Evolutionary conservation across 2,888 invertebrate species (phyloP).

Genomic region (Gymnoscelis rufifasciata): DNA sequence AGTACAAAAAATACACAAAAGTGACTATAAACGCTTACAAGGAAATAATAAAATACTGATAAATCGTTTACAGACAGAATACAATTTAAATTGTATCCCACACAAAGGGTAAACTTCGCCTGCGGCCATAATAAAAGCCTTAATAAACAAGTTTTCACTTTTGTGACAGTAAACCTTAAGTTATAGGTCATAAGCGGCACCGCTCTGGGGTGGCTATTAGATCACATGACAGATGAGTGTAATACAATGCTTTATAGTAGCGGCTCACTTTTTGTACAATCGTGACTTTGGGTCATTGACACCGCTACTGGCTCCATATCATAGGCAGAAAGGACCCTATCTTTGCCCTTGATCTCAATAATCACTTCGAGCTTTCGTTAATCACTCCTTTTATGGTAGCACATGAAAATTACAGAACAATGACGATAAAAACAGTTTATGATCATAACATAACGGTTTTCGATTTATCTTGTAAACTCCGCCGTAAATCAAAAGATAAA

Average conservation of each 20-base stretch:
- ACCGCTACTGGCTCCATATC: conserved; percentile 62
- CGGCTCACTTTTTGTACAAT: conserved; percentile 52
- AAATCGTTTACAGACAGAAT: conserved; percentile 48
- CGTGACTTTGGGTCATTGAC: conserved; percentile 63
- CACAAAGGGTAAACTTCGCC: conserved; percentile 52
- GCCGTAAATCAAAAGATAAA: conserved; percentile 30
- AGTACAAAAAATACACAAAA: background rate
- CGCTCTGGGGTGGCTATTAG: conserved; percentile 53
- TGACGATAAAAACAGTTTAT: conserved; percentile 30
- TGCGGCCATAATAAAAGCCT: conserved; percentile 52
- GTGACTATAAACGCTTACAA: conserved; percentile 15
- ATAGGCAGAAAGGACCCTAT: conserved; percentile 50
- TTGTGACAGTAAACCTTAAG: conserved; percentile 66
- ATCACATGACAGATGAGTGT: conserved; percentile 69
- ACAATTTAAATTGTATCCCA: conserved; percentile 43
- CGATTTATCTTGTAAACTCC: conserved; percentile 28
- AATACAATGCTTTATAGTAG: conserved; percentile 67
- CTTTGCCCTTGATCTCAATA: conserved; percentile 52
- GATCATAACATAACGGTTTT: conserved; percentile 26
- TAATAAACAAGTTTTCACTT: conserved; percentile 56
- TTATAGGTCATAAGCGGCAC: conserved; percentile 57
- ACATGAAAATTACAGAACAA: conserved; percentile 29
- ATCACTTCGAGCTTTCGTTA: conserved; percentile 43
- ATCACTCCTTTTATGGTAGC: conserved; percentile 39
- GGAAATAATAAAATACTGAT: conserved; percentile 30